Evolutionary conservation across 2,113 vertebrate genomes (phyloP).

Genomic region (Sitta europaea): DNA sequence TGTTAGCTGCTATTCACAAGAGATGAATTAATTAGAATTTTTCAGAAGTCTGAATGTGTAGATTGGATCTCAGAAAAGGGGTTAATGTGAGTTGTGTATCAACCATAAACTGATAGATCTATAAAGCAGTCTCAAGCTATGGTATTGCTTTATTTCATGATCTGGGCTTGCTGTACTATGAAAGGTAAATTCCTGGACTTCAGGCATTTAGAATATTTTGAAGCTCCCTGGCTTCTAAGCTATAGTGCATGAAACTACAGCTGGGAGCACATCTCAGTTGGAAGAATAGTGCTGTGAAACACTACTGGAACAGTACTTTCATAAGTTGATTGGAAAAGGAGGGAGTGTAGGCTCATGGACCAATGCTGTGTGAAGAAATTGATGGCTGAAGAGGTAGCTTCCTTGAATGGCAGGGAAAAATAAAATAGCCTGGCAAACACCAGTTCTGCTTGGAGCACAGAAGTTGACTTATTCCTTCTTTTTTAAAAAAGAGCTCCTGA

Average conservation of each 20-base stretch:
- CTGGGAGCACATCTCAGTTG: not conserved
- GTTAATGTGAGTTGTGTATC: not conserved
- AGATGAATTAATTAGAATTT: not conserved
- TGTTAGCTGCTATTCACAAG: not conserved
- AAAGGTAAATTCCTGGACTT: not conserved
- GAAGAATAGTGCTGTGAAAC: not conserved
- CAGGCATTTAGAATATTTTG: not conserved
- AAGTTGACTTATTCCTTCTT: not conserved
- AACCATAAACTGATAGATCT: not conserved
- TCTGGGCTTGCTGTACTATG: not conserved
- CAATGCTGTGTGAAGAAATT: not conserved
- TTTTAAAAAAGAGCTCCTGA: not conserved
- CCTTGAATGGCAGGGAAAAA: not conserved
- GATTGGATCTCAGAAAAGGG: not conserved
- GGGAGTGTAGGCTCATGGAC: not conserved
- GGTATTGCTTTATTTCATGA: not conserved
- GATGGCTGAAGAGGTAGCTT: not conserved
- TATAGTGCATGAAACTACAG: not conserved
- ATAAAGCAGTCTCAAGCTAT: not conserved
- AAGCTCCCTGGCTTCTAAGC: not conserved
- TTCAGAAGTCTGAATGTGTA: not conserved
- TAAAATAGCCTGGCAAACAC: not conserved
- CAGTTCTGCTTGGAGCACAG: not conserved
- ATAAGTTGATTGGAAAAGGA: not conserved
- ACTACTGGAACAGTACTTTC: not conserved